Base-by-base conservation (phyloP, 2,888 invertebrate genomes). In the Leptopterna dolabrata region DNA sequence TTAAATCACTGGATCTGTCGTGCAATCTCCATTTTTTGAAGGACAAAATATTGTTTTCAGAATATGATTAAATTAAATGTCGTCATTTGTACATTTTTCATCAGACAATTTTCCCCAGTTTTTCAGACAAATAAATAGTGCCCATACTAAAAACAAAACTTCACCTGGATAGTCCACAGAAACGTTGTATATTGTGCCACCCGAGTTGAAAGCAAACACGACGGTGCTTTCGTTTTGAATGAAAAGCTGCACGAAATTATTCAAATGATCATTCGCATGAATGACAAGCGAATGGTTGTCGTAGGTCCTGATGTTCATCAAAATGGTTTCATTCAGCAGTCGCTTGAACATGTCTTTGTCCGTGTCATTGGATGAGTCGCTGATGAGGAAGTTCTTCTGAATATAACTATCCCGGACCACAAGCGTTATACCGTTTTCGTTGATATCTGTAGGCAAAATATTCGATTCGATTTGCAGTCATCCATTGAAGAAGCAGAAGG, bases 171-270 rank as follows among this genome's bases (percentile, higher is more conserved):
- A 95, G 70, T 95, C 94, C 0, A 97, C 95, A 76, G 95, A 95
- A 90, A 97, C 94, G 91, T 96, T 96, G 90, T 95, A 94, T 90
- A 96, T 96, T 92, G 95, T 95, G 90, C 96, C 94, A 89, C 94
- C 95, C 89, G 95, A 94, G 91, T 98, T 98, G 92, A 97, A 97
- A 2, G 97, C 92, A 91, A 97, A 97, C 71, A 97, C 95, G 30
- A 97, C 95, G 92, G 95, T 94, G 11, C 95, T 95, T 16, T 96
- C 95, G 88, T 95, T 95, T 89, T 95, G 94, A 88, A 97, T 95
- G 92, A 96, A 97, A 41, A 98, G 92, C 92, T 98, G 98, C 82
- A 97, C 95, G 91, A 98, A 98, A 92, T 98, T 98, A 91, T 98
- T 98, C 88, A 97, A 93, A 91, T 98, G 96, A 92, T 98, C 98